Conservation (phyloP, 2,113 vertebrate species). For the Galbula dea region DNA sequence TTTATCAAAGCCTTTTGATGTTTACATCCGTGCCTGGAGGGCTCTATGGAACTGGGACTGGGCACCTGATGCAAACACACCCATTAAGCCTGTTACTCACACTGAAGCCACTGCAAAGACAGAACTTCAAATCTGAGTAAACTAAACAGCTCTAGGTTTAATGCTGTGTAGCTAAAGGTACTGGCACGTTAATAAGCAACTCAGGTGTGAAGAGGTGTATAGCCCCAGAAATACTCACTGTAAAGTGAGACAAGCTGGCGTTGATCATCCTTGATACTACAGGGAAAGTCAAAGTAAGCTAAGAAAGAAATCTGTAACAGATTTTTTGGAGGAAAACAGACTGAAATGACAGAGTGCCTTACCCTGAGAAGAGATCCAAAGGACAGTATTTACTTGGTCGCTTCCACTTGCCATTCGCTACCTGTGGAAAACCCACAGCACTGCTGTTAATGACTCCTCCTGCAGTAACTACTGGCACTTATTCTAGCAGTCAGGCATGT, state of each 20-base stretch:
- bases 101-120: background rate
- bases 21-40: background rate
- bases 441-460: background rate
- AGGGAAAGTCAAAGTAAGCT: background rate
- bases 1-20: background rate
- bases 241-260: background rate
- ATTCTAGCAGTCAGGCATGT: background rate
- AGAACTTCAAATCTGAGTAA: background rate
- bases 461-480: background rate
- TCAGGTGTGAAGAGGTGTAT: background rate
- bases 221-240: background rate
- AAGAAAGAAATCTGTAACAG: background rate
- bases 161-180: background rate
- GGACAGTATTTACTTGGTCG: constrained; percentile 93
- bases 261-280: background rate
- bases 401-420: constrained; percentile 95
- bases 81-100: background rate
- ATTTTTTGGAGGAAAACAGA: background rate
- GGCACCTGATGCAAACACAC: background rate
- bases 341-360: constrained; percentile 33
- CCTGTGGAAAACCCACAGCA: constrained; percentile 70
- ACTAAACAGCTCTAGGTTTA: background rate
- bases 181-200: background rate
- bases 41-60: background rate
- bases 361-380: constrained; percentile 98